Conservation (phyloP, 2,888 invertebrate species). For the Nomada ruficornis region DNA sequence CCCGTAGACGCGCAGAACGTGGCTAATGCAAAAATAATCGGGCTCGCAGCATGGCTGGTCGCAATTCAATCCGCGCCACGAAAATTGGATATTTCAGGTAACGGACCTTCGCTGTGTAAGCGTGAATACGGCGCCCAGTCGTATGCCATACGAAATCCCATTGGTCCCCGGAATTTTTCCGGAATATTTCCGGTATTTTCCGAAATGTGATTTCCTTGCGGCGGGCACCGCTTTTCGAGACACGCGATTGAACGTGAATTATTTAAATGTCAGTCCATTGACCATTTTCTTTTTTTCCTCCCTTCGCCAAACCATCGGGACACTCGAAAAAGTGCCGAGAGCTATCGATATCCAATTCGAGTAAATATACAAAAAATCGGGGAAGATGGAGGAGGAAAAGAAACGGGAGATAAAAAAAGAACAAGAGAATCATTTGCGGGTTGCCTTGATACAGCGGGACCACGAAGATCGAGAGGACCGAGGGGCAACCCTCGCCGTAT, state of each 20-base stretch:
- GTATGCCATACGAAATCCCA: constrained; percentile 36
- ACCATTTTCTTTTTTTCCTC: constrained; percentile 1
- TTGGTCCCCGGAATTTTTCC: constrained; percentile 33
- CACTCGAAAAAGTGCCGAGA: constrained; percentile 61
- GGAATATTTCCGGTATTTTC: constrained; percentile 56
- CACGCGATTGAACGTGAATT: constrained; percentile 60
- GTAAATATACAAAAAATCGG: constrained; percentile 3
- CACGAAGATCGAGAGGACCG: constrained; percentile 30
- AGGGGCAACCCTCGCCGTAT: constrained; percentile 30
- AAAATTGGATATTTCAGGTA: constrained; percentile 40
- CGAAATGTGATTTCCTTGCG: constrained; percentile 68
- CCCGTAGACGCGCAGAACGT: background rate
- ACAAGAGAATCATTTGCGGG: constrained; percentile 51
- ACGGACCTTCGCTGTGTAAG: constrained; percentile 22
- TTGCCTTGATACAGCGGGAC: constrained; percentile 29
- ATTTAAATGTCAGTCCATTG: constrained; percentile 62
- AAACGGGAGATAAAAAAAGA: background rate
- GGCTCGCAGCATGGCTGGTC: background rate
- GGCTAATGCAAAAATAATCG: constrained; percentile 20
- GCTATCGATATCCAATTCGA: constrained; percentile 59
- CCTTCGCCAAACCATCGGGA: constrained; percentile 45
- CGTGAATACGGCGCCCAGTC: constrained; percentile 26
- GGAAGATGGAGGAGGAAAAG: constrained; percentile 1
- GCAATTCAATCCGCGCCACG: constrained; percentile 31
- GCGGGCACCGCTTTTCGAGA: constrained; percentile 27